Percentiles rank a stretch among this genome's conserved stretches.
These are phyloP conservation scores for Plestiodon gilberti DNA, from an alignment of 2,113 vertebrate genomes.

Conservation along the genomic window DNA sequence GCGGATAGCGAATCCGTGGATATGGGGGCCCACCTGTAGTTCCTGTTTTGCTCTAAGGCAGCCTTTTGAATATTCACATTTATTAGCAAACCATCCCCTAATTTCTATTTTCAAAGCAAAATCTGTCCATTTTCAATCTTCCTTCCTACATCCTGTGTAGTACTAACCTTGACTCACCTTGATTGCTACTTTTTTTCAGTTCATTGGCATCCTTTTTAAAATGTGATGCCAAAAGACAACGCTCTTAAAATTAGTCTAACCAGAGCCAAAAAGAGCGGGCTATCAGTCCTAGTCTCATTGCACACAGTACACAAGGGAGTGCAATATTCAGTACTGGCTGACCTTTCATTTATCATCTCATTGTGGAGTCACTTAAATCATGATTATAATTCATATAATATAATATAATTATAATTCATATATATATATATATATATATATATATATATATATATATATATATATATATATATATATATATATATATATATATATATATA, in stretches of 20 bases:
- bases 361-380: not conserved
- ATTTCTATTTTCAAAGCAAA: not conserved
- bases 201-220: not conserved
- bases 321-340: not conserved
- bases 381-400: not conserved
- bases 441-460: too few species aligned
- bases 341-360: not conserved
- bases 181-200: not conserved
- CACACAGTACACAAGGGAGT: not conserved
- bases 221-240: too few species aligned
- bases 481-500: too few species aligned
- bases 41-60: too few species aligned
- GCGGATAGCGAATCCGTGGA: too few species aligned
- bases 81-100: not conserved
- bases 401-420: too few species aligned
- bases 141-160: not conserved
- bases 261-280: too few species aligned
- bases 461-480: too few species aligned
- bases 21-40: too few species aligned
- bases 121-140: not conserved
- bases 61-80: not conserved
- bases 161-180: not conserved
- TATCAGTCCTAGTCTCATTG: not conserved
- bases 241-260: too few species aligned
- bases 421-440: too few species aligned